phyloP scores from a whole-genome alignment of 1,140 invertebrate genomes.

The Semibalanus balanoides region DNA sequence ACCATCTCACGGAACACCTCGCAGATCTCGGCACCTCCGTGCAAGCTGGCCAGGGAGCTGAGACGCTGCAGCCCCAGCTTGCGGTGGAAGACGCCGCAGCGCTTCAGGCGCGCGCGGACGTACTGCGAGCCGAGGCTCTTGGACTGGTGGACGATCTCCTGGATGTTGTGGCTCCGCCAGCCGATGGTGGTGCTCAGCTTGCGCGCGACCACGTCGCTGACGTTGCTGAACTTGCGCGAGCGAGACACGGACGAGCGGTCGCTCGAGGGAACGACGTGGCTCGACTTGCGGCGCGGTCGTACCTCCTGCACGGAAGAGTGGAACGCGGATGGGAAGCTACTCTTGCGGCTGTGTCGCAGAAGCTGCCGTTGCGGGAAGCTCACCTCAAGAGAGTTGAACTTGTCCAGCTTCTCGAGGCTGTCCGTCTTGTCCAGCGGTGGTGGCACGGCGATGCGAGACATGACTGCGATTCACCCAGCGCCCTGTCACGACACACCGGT shows the following conservation, averaged over 20 bases:
- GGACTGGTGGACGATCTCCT: constrained; percentile 33
- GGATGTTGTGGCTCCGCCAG: constrained; percentile 35
- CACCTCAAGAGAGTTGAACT: neutral
- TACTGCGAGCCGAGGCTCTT: constrained; percentile 47
- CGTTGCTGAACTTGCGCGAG: constrained; percentile 47
- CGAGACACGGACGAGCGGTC: constrained; percentile 22
- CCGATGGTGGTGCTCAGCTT: constrained; percentile 54
- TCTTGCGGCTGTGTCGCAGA: constrained; percentile 29
- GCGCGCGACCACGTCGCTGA: constrained; percentile 46
- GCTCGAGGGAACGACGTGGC: constrained; percentile 17
- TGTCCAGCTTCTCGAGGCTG: neutral
- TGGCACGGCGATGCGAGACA: neutral
- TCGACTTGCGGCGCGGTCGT: constrained; percentile 15
- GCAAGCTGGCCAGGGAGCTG: constrained; percentile 40
- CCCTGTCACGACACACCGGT: no score
- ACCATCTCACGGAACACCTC: constrained; percentile 44
- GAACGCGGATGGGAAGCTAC: constrained; percentile 39
- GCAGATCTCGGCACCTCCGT: constrained; percentile 32
- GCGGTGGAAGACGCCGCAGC: constrained; percentile 45
- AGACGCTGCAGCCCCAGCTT: constrained; percentile 52
- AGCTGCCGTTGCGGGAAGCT: neutral
- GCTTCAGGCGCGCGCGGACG: constrained; percentile 45
- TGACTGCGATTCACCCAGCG: no score
- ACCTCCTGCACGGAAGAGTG: constrained; percentile 26
- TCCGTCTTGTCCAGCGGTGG: neutral